Conservation (phyloP, 2,113 vertebrate genomes). For the Leucopsar rothschildi region DNA sequence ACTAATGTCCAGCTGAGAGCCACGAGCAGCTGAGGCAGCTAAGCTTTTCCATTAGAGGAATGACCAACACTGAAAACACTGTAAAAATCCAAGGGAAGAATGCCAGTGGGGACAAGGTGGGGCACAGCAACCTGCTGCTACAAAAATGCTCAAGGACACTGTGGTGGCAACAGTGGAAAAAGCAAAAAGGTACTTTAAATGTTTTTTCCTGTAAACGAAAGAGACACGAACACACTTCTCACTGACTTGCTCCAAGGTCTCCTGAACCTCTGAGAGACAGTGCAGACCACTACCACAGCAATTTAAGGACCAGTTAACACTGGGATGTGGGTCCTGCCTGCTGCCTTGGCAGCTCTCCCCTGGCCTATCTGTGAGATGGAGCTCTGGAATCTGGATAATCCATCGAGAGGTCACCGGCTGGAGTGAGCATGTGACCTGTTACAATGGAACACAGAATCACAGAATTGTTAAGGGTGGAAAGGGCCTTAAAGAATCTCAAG, state of each 20-base stretch:
- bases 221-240: accelerated
- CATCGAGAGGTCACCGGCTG: neutral
- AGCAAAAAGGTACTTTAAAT: accelerated
- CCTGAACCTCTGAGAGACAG: neutral
- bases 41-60: neutral
- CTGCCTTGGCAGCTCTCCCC: neutral
- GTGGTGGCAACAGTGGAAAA: neutral
- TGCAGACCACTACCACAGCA: neutral
- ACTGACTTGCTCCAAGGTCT: neutral
- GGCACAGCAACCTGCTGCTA: neutral
- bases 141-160: neutral
- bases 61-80: neutral
- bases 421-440: neutral
- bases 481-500: neutral
- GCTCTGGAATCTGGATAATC: neutral
- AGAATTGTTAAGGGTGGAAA: neutral
- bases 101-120: neutral
- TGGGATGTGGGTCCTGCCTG: neutral
- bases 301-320: accelerated
- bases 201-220: neutral
- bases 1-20: neutral
- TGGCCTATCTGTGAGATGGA: accelerated
- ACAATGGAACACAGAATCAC: neutral
- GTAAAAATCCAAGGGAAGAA: neutral
- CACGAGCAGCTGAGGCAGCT: neutral